These are phyloP conservation scores for Rotaria magnacalcarata DNA, from an alignment of 2,888 invertebrate species.

Conservation along the genomic window DNA sequence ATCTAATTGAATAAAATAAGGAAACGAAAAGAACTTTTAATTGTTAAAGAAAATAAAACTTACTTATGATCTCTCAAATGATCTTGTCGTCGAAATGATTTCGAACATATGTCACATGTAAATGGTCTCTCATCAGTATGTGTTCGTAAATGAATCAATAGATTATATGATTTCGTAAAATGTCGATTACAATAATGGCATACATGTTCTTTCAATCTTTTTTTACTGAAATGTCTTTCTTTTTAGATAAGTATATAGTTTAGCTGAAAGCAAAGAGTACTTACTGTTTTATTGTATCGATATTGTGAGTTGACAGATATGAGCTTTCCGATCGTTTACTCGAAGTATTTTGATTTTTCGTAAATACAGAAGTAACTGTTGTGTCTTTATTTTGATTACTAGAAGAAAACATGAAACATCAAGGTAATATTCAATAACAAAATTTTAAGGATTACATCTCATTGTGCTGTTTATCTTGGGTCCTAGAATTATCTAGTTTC, in stretches of 20 bases:
- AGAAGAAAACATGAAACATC: too few relatives aligned
- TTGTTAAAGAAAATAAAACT: constrained; percentile 39
- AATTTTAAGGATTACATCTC: too few relatives aligned
- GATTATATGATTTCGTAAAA: constrained; percentile 93
- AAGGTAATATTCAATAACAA: too few relatives aligned
- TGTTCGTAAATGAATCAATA: constrained; percentile 91
- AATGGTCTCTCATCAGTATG: constrained; percentile 96
- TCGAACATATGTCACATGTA: constrained; percentile 93
- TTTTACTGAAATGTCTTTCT: background rate
- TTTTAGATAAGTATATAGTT: background rate
- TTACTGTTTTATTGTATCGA: background rate
- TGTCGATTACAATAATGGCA: constrained; percentile 97
- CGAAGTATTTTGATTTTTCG: background rate
- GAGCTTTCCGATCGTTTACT: background rate
- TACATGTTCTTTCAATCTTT: constrained; percentile 77
- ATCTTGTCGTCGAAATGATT: constrained; percentile 92
- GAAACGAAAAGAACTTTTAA: background rate
- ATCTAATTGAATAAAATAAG: constrained; percentile 66
- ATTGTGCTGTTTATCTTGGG: too few relatives aligned
- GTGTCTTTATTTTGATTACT: background rate
- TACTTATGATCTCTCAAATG: constrained; percentile 65
- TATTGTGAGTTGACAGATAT: background rate
- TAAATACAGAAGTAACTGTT: background rate
- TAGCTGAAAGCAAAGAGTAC: background rate
- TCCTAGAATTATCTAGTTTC: too few relatives aligned